Percentiles rank a stretch among this genome's conserved stretches.
Evolutionary conservation across 2,888 invertebrate genomes (phyloP).

Genomic region (Spisula solida): DNA sequence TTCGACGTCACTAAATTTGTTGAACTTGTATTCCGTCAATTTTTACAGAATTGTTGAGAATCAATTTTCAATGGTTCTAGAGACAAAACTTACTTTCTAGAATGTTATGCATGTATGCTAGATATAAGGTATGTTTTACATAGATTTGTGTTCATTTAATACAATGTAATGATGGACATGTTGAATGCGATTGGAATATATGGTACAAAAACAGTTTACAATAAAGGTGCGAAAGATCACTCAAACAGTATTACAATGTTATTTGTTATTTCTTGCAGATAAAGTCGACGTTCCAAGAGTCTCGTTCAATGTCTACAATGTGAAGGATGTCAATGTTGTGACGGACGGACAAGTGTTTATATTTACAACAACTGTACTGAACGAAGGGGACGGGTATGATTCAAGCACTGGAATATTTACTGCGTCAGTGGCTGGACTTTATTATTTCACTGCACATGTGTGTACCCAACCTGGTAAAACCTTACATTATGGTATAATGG

Average conservation of each 20-base stretch:
- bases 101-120: too few species aligned
- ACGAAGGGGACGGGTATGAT: background rate
- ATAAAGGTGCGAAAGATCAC: too few species aligned
- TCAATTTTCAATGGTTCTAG: too few species aligned
- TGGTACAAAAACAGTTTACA: too few species aligned
- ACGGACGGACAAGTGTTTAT: background rate
- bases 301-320: background rate
- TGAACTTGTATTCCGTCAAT: too few species aligned
- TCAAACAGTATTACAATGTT: background rate
- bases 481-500: background rate
- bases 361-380: background rate
- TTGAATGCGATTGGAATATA: too few species aligned
- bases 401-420: background rate
- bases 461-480: background rate
- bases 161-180: too few species aligned
- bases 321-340: background rate
- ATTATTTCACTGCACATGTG: background rate
- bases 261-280: background rate
- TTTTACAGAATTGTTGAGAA: too few species aligned
- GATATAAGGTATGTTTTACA: too few species aligned
- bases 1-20: too few species aligned
- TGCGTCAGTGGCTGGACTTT: background rate
- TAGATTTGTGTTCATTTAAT: too few species aligned
- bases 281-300: background rate
- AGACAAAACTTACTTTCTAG: too few species aligned